Conservation (phyloP, 2,113 vertebrate genomes). For the Rhinogobius similis region DNA sequence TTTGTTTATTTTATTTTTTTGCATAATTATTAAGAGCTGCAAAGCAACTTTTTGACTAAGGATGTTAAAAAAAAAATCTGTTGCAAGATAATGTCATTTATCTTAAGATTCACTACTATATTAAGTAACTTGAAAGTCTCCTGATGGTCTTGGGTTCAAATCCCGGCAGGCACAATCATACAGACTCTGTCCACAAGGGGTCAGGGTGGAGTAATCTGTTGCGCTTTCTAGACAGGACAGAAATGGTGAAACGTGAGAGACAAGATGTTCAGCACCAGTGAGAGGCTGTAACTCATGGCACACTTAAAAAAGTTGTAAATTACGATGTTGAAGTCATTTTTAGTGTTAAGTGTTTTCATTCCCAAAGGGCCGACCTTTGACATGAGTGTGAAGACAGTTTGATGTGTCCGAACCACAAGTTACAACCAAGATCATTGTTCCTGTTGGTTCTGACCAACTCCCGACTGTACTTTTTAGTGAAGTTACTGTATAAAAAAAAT, state of each 20-base stretch:
- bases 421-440: constrained; percentile 53
- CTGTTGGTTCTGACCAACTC: constrained; percentile 54
- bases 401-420: constrained; percentile 56
- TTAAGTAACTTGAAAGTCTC: neutral
- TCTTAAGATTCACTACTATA: neutral
- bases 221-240: neutral
- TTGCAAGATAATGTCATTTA: neutral
- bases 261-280: constrained; percentile 49
- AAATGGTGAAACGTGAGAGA: constrained; percentile 11
- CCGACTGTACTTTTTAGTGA: constrained; percentile 6
- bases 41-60: too few relatives aligned
- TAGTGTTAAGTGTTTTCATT: constrained; percentile 69
- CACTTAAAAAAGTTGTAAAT: constrained; percentile 58
- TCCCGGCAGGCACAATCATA: neutral
- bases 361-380: constrained; percentile 56
- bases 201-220: neutral
- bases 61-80: too few relatives aligned
- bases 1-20: too few relatives aligned
- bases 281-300: constrained; percentile 58
- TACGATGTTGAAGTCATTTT: constrained; percentile 30
- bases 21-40: too few relatives aligned
- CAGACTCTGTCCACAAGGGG: neutral
- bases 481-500: neutral
- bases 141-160: neutral
- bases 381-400: constrained; percentile 66